Base-by-base conservation (phyloP, 1,140 invertebrate species). In the Spodoptera litura region DNA sequence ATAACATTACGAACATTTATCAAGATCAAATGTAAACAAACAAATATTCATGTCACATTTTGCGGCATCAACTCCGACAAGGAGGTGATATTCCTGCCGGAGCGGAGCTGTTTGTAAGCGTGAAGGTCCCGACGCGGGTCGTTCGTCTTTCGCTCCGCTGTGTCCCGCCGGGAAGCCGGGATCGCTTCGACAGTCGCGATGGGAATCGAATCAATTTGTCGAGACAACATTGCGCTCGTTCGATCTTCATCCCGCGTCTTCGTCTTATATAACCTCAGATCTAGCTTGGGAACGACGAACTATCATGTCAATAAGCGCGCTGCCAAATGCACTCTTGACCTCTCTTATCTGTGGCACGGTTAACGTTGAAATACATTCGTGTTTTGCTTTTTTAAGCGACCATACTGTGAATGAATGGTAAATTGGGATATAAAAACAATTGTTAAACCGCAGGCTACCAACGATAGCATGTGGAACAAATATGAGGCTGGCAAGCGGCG, bases 191-290 rank as follows among this genome's bases (percentile, higher is more conserved):
- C 85, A 90, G 85, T 88, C 83, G 83, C 85, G 83, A 80, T 78
- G 83, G 87, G 88, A 89, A 89, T 88, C 85, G 80, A 91, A 91
- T 91, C 90, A 93, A 93, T 91, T 91, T 91, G 88, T 88, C 83
- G 84, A 74, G 86, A 86, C 83, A 90, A 91, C 89, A 89, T 87
- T 83, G 85, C 81, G 75, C 82, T 83, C 85, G 83, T 79, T 85
- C 86, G 75, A 87, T 89, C 87, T 82, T 78, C 86, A 81, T 83
- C 72, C 73, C 82, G 71, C 79, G 76, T 85, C 62, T 68, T 58
- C 61, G 38, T 71, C 73, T 80, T 81, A 73, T 68, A 61, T 81
- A 78, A 78, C 75, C 51, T 59, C 79, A 12, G 49, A 77, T 61
- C 59, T 58, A 35, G 35, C 79, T 52, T 52, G 55, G 73, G 61